A percentile compares a stretch with the other conserved stretches of the same genome.
These are phyloP conservation scores for Aleiodes alternator DNA, from an alignment of 2,888 invertebrate genomes.

Conservation along the genomic window DNA sequence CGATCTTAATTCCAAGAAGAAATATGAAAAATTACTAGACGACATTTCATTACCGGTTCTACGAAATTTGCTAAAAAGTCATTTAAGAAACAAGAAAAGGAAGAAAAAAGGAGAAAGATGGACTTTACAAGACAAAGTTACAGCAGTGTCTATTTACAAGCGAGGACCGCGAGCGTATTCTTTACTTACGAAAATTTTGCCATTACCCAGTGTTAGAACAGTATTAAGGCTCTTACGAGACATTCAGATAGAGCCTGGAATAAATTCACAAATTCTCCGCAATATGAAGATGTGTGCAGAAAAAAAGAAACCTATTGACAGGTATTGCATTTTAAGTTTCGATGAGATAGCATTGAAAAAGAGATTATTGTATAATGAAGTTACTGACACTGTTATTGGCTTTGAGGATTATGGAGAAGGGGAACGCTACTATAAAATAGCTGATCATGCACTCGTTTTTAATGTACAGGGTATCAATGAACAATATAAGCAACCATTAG, in stretches of 20 bases:
- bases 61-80: background rate
- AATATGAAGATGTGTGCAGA: conserved; percentile 46
- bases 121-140: no score
- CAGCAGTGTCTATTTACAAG: conserved; percentile 57
- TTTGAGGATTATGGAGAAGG: conserved; percentile 55
- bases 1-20: background rate
- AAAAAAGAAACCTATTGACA: conserved; percentile 51
- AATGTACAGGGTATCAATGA: background rate
- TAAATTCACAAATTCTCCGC: conserved; percentile 50
- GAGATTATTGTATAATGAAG: conserved; percentile 51
- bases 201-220: conserved; percentile 55
- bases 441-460: conserved; percentile 12
- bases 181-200: conserved; percentile 52
- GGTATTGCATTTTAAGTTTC: conserved; percentile 54
- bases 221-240: conserved; percentile 51
- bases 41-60: no score
- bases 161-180: conserved; percentile 55
- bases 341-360: conserved; percentile 56
- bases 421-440: conserved; percentile 7
- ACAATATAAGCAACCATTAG: background rate
- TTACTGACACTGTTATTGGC: conserved; percentile 47
- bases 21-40: background rate
- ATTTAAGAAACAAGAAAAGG: background rate
- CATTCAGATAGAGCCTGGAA: no score
- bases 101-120: background rate